Evolutionary conservation across 2,888 invertebrate genomes (phyloP), one percentile per base, ranked within the genome.

Genomic region (Yponomeuta evonymella): DNA sequence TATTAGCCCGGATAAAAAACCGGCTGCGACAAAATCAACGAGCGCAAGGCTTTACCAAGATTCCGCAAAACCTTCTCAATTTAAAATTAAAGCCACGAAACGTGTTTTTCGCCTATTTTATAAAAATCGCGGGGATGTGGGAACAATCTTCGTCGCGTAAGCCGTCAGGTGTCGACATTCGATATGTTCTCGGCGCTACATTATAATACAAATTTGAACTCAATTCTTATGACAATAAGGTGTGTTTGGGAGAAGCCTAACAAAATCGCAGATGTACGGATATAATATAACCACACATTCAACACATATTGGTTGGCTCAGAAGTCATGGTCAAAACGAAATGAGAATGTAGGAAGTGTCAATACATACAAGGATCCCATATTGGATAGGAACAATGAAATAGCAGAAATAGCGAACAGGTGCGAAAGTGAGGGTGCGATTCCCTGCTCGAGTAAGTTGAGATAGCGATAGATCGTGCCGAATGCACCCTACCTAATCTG

Each of bases 61-160:
- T 88, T 88, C 82, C 86, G 83, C 85, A 86, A 86, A 90, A 91
- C 87, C 91, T 83, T 88, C 90, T 90, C 91, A 92, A 92, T 92
- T 92, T 92, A 91, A 92, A 92, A 92, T 92, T 90, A 92, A 92
- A 92, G 91, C 92, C 92, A 90, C 87, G 87, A 91, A 92, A 92
- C 92, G 92, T 92, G 92, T 92, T 92, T 90, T 91, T 90, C 89
- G 87, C 85, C 82, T 89, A 90, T 90, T 91, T 91, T 91, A 89
- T 91, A 92, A 91, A 92, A 92, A 89, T 90, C 87, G 84, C 81
- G 85, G 89, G 51, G 87, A 89, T 91, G 87, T 87, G 83, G 75
- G 87, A 85, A 88, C 90, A 90, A 91, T 92, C 91, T 92, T 90
- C 88, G 83, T 78, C 78, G 87, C 88, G 85, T 89, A 87, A 89